A percentile compares a stretch with the other conserved stretches of the same genome.
These are phyloP conservation scores for Aphodius sticticus DNA, from an alignment of 2,888 invertebrate species.

Conservation along the genomic window DNA sequence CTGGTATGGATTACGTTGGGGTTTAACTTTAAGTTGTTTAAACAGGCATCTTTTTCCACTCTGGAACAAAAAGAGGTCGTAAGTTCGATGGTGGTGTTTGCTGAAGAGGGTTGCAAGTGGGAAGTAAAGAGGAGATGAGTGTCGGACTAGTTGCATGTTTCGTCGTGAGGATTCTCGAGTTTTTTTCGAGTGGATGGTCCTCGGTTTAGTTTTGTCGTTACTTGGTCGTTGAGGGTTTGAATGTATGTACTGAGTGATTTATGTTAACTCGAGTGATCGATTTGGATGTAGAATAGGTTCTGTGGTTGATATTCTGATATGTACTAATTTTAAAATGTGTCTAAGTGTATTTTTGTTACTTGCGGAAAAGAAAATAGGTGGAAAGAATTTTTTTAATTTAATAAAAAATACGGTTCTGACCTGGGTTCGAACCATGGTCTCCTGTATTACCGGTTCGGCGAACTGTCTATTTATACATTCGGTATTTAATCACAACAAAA, in stretches of 20 bases:
- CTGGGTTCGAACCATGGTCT: no score
- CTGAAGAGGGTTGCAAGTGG: slow-evolving; percentile 8
- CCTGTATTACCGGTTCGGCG: no score
- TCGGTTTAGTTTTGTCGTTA: background rate
- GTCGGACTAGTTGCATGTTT: background rate
- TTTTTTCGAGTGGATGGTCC: background rate
- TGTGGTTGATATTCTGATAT: no score
- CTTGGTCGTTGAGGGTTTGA: background rate
- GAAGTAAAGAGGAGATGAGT: background rate
- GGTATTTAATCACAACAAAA: no score
- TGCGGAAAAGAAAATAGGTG: no score
- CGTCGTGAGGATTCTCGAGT: background rate
- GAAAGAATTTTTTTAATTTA: no score
- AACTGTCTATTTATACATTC: no score
- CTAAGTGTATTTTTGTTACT: no score
- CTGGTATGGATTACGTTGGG: slow-evolving; percentile 41
- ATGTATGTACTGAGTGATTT: background rate
- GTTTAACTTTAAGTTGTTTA: slow-evolving; percentile 55
- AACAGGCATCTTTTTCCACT: slow-evolving; percentile 54
- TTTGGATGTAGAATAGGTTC: no score
- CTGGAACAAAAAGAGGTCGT: slow-evolving; percentile 44
- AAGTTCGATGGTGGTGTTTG: background rate
- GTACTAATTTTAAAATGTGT: no score
- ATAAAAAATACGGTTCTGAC: no score
- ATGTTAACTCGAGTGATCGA: background rate